phyloP scores from a whole-genome alignment of 2,797 vertebrate species.

The Rhynchonycteris naso region DNA sequence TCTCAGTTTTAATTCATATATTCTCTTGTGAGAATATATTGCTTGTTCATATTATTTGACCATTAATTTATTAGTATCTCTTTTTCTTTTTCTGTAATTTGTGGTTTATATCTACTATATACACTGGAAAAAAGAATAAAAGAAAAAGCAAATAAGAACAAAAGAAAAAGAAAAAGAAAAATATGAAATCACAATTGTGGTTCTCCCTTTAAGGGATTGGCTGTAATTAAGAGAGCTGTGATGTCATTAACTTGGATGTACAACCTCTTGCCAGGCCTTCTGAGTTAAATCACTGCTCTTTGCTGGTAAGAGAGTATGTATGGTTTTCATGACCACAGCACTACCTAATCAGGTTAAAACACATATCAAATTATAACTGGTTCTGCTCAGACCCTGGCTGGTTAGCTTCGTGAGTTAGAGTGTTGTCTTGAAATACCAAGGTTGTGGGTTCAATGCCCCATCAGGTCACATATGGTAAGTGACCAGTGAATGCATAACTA shows the following conservation, averaged over 20 bases:
- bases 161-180: background rate
- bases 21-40: background rate
- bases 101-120: background rate
- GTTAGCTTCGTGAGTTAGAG: too few relatives aligned
- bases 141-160: background rate
- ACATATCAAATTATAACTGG: background rate
- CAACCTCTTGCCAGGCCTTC: background rate
- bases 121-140: background rate
- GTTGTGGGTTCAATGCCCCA: too few relatives aligned
- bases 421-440: too few relatives aligned
- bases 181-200: background rate
- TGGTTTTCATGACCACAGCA: background rate
- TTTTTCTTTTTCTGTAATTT: background rate
- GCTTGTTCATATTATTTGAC: background rate
- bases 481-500: too few relatives aligned
- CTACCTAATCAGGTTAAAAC: background rate
- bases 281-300: background rate
- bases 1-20: background rate
- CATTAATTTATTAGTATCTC: background rate
- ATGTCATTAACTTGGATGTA: background rate
- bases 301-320: background rate
- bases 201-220: background rate
- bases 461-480: too few relatives aligned
- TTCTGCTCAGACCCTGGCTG: background rate
- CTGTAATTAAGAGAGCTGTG: background rate